Evolutionary conservation across 1,140 invertebrate species (phyloP), one percentile per base, ranked within the genome.

Genomic region (Choristoneura fumiferana): DNA sequence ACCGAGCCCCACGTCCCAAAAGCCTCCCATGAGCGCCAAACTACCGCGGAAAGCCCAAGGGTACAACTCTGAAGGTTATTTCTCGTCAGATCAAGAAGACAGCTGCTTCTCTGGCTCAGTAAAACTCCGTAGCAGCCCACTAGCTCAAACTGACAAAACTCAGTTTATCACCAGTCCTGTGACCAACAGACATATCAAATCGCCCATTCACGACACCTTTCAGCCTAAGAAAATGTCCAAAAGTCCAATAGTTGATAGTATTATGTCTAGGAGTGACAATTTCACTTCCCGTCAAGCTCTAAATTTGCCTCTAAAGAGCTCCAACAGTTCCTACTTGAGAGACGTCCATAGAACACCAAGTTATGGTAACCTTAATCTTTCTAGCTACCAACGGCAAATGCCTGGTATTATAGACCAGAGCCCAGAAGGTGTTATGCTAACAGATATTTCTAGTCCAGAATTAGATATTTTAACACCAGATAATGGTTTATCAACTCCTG

Each of bases 31-130:
- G 77, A 92, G 91, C 81, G 91, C 87, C 60, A 92, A 89, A 76
- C 76, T 91, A 58, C 85, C 86, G 4, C 73, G 89, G 53, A 93
- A 93, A 71, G 90, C 91, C 37, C 89, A 91, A 69, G 92, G 92
- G 57, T 93, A 92, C 71, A 92, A 93, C 76, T 93, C 92, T 0
- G 93, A 94, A 76, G 93, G 93, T 8, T 93, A 94, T 65, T 93
- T 93, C 75, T 93, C 92, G 8, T 93, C 92, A 4, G 93, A 93
- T 69, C 92, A 93, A 76, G 91, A 93, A 71, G 92, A 93, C 69
- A 91, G 78, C 64, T 75, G 78, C 40, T 63, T 84, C 4, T 86
- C 78, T 36, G 81, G 79, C 14, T 89, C 73, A 22, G 68, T 81
- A 34, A 91, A 83, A 65, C 67, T 78, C 1, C 66, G 74, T 18